phyloP scores from a whole-genome alignment of 1,140 invertebrate genomes.

The Conus ventricosus region DNA sequence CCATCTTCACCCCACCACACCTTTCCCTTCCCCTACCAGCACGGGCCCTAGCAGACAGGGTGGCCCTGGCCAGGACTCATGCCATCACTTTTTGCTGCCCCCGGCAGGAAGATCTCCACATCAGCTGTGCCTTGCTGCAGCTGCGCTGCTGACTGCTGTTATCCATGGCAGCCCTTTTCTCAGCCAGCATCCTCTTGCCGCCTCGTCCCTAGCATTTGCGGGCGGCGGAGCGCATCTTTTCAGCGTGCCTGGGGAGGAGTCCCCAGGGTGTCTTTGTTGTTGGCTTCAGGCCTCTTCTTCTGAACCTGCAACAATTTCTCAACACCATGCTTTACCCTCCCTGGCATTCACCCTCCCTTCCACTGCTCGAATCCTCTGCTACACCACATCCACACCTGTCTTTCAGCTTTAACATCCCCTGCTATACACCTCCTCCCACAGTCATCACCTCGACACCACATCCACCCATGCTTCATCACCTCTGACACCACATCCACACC shows the following conservation, averaged over 20 bases:
- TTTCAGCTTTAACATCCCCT: too few species aligned
- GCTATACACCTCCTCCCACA: too few species aligned
- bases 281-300: conserved; percentile 56
- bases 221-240: conserved; percentile 76
- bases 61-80: not conserved
- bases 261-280: conserved; percentile 63
- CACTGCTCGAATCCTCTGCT: too few species aligned
- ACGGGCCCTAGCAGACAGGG: not conserved
- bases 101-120: conserved; percentile 68
- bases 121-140: conserved; percentile 38
- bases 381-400: too few species aligned
- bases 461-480: too few species aligned
- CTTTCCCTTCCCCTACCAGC: not conserved
- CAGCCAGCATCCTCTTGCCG: conserved; percentile 87
- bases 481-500: too few species aligned
- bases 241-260: conserved; percentile 68
- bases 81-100: conserved; percentile 43
- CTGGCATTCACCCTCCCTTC: too few species aligned
- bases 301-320: conserved; percentile 44
- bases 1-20: not conserved
- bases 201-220: conserved; percentile 83
- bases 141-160: conserved; percentile 66
- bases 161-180: conserved; percentile 81
- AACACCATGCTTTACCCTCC: not conserved
- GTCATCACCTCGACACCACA: too few species aligned